Conservation (phyloP, 2,888 invertebrate genomes). For the Drosophila anomalata region DNA sequence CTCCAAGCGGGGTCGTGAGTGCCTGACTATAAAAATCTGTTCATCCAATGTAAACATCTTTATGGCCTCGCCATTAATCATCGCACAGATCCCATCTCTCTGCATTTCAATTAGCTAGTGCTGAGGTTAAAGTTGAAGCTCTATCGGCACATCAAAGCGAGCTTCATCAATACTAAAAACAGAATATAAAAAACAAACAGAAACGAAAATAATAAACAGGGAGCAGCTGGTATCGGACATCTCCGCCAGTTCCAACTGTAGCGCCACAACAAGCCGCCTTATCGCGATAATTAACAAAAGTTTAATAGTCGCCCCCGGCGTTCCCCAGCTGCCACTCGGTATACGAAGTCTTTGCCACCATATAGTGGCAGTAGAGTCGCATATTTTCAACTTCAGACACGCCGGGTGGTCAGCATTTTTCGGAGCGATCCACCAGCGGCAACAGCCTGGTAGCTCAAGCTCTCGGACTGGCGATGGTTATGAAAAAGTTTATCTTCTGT, state of each 20-base stretch:
- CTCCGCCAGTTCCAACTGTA: constrained; percentile 31
- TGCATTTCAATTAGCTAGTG: constrained; percentile 39
- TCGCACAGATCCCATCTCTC: constrained; percentile 30
- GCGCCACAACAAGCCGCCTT: constrained; percentile 70
- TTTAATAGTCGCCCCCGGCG: constrained; percentile 50
- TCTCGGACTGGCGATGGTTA: not conserved
- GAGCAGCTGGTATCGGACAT: constrained; percentile 25
- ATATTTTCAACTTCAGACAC: constrained; percentile 7
- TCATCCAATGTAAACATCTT: constrained; percentile 30
- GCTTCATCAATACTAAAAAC: constrained; percentile 16
- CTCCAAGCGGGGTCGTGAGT: constrained; percentile 9
- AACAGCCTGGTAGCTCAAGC: not conserved
- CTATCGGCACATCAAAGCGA: constrained; percentile 33
- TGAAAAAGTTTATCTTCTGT: constrained; percentile 38
- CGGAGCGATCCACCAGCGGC: not conserved
- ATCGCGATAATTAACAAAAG: constrained; percentile 79
- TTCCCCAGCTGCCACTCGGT: constrained; percentile 19
- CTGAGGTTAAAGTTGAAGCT: constrained; percentile 26
- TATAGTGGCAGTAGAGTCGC: not conserved
- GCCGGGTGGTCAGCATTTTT: constrained; percentile 25
- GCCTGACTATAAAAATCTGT: constrained; percentile 2
- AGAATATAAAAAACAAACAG: constrained; percentile 10
- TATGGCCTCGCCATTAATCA: constrained; percentile 33
- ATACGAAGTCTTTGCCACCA: not conserved
- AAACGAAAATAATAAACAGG: constrained; percentile 28